Percentiles rank a stretch among this genome's conserved stretches.
Conservation (phyloP, 2,888 invertebrate genomes). For the Pediacus dermestoides region DNA sequence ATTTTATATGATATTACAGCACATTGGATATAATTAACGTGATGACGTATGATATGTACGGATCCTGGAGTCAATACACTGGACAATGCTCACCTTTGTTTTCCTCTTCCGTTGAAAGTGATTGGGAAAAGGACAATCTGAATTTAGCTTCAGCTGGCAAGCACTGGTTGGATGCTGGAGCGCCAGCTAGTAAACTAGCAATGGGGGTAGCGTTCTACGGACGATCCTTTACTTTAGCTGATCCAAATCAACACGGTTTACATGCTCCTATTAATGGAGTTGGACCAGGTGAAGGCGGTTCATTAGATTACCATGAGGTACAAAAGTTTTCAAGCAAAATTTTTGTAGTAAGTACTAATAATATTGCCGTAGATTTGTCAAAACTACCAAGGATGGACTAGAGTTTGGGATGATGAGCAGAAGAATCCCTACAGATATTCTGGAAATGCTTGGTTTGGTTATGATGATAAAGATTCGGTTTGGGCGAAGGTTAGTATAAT, state of each 20-base stretch:
- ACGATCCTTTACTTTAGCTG: constrained; percentile 58
- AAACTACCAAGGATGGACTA: constrained; percentile 19
- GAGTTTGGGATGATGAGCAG: constrained; percentile 28
- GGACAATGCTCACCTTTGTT: constrained; percentile 66
- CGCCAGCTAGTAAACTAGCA: constrained; percentile 59
- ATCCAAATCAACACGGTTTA: constrained; percentile 33
- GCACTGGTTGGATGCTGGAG: constrained; percentile 55
- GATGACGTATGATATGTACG: constrained; percentile 73
- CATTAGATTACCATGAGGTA: constrained; percentile 21
- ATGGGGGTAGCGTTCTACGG: constrained; percentile 71
- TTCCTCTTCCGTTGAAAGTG: constrained; percentile 42
- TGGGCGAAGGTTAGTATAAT: constrained; percentile 26
- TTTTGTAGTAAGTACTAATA: too few relatives aligned
- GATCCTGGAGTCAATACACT: constrained; percentile 61
- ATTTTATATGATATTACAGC: too few relatives aligned
- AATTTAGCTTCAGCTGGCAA: constrained; percentile 24
- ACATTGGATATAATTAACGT: constrained; percentile 52
- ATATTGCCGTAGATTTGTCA: constrained; percentile 24
- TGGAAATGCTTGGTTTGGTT: constrained; percentile 27
- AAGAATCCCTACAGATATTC: constrained; percentile 25
- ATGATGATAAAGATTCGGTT: constrained; percentile 24
- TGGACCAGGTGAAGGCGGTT: constrained; percentile 42
- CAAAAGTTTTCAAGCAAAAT: too few relatives aligned
- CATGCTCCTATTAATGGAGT: constrained; percentile 44
- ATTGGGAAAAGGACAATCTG: constrained; percentile 23